Percentiles rank a stretch among this genome's conserved stretches.
Evolutionary conservation across 2,113 vertebrate species (phyloP).

Genomic region (Corythaixoides concolor): DNA sequence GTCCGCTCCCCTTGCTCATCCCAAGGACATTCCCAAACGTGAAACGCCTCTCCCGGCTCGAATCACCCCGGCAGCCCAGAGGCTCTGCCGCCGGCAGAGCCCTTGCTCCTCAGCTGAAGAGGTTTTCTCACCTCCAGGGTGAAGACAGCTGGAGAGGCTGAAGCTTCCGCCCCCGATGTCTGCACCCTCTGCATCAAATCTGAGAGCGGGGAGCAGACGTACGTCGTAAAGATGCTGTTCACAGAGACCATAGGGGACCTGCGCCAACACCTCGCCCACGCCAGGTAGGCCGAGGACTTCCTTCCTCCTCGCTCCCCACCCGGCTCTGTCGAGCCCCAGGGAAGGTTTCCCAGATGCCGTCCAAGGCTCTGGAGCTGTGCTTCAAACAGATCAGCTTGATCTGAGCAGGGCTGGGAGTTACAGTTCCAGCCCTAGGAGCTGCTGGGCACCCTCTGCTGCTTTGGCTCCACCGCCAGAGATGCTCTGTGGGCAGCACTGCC

Average conservation of each 20-base stretch:
- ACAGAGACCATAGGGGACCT: conserved; percentile 84
- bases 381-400: background rate
- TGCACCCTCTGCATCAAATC: conserved; percentile 84
- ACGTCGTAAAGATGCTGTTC: conserved; percentile 78
- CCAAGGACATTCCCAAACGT: background rate
- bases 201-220: conserved; percentile 81
- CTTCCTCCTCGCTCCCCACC: background rate
- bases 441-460: background rate
- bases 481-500: background rate
- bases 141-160: background rate
- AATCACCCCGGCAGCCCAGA: no score
- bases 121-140: conserved; percentile 25
- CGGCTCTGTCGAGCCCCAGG: accelerated
- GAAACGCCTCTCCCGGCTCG: accelerated
- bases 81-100: background rate
- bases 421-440: background rate
- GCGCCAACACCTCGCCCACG: conserved; percentile 73
- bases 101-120: accelerated
- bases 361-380: background rate
- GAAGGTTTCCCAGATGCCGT: background rate
- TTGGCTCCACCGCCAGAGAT: background rate
- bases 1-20: background rate
- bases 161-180: background rate
- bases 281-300: conserved; percentile 73
- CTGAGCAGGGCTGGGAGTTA: background rate